phyloP scores from a whole-genome alignment of 2,113 vertebrate genomes.

The Epinephelus lanceolatus region DNA sequence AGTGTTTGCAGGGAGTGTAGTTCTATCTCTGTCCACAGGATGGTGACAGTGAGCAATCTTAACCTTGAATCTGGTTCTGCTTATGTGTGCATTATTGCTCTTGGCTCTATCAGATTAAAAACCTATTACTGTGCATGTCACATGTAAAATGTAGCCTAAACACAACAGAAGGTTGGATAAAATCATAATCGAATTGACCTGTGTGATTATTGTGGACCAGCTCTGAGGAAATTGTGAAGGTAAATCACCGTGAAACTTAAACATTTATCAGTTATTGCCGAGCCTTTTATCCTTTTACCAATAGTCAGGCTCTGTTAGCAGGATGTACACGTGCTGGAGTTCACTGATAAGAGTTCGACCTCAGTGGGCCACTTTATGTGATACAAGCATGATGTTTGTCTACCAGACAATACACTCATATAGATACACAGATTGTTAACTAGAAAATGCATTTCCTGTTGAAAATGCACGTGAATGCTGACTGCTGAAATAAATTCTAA shows the following conservation, averaged over 20 bases:
- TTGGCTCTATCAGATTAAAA: conserved; percentile 39
- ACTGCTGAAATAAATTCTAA: too few species aligned
- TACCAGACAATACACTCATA: too few species aligned
- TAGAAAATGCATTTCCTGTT: too few species aligned
- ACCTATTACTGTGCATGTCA: conserved; percentile 22
- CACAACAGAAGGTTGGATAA: conserved; percentile 6
- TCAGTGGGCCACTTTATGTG: background rate
- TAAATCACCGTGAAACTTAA: background rate
- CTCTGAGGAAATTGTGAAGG: background rate
- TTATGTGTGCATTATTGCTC: background rate
- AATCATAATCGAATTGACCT: conserved; percentile 16
- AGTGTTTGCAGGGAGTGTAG: background rate
- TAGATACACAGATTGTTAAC: too few species aligned
- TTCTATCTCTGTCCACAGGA: conserved; percentile 30
- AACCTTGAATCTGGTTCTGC: background rate
- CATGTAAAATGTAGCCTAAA: conserved; percentile 14
- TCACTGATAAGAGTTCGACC: background rate
- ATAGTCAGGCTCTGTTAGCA: background rate
- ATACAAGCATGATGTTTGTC: too few species aligned
- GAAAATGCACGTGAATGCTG: too few species aligned
- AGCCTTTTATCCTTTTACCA: background rate
- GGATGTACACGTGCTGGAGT: background rate
- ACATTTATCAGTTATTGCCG: background rate
- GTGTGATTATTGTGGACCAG: background rate
- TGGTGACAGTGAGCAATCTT: conserved; percentile 20